Evolutionary conservation across 2,797 vertebrate genomes (phyloP).

Genomic region (Onychomys leucogaster): DNA sequence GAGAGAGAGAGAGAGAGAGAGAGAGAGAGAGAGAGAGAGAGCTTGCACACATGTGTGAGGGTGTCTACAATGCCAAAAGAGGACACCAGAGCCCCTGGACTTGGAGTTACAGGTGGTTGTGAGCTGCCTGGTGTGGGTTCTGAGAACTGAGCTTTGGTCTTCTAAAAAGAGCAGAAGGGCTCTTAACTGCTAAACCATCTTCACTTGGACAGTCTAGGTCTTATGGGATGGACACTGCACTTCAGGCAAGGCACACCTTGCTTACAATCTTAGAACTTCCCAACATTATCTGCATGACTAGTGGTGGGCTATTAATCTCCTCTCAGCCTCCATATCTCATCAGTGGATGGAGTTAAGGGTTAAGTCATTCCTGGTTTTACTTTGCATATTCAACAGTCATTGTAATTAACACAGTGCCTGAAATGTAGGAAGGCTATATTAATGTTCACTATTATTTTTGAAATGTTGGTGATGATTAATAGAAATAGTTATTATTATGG

Average conservation of each 20-base stretch:
- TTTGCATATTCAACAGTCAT: slow-evolving; percentile 8
- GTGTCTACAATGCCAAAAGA: background rate
- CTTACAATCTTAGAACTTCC: background rate
- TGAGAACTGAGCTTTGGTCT: background rate
- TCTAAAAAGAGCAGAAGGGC: too few relatives aligned
- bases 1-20: too few relatives aligned
- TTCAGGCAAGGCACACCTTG: too few relatives aligned
- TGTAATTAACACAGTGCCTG: background rate
- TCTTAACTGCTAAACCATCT: background rate
- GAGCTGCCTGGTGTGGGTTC: background rate
- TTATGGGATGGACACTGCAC: too few relatives aligned
- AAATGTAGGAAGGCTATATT: background rate
- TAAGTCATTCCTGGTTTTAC: background rate
- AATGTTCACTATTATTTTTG: slow-evolving; percentile 37
- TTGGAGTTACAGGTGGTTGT: background rate
- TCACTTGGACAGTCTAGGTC: background rate
- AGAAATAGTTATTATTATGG: slow-evolving; percentile 40
- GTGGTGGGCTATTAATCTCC: background rate
- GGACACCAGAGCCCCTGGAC: background rate
- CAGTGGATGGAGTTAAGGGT: background rate
- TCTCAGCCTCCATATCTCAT: background rate
- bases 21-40: background rate
- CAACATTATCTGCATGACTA: too few relatives aligned
- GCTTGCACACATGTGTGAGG: background rate
- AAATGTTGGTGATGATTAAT: slow-evolving; percentile 8